Evolutionary conservation across 2,888 invertebrate species (phyloP), one percentile per base, ranked within the genome.

Genomic region (Aleiodes alternator): DNA sequence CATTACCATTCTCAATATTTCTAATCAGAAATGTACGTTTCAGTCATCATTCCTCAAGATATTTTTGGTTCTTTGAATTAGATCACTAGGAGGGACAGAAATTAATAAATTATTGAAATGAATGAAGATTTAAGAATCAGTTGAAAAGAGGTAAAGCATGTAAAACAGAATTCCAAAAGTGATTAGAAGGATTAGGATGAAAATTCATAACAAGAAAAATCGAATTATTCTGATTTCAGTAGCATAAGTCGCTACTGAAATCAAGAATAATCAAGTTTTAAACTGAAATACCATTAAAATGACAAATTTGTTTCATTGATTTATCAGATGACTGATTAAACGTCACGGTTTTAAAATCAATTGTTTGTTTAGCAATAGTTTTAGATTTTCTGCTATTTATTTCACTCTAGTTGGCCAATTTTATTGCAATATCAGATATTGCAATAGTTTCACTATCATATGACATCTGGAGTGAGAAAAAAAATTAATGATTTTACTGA

Each of bases 381-480:
- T 68, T 50, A 50, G 29, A 51, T 50, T 68, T 43, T 9, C 8
- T 23, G 48, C 43, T 14, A 11, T 14, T 48, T 43, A 48, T 48
- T 64, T 48, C 43, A 43, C 9, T 64, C 23, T 50, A 50, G 51
- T 51, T 68, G 31, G 31, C 31, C 34, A 68, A 68, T 51, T 68
- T 68, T 31, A 68, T 68, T 31, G 51, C 51, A 68, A 68, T 68
- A 68, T 38, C 8, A 6, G 50, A 56, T 16, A 64, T 48, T 64
- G 64, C 64, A 64, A 16, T 48, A 48, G 43, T 43, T 64, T 64
- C 64, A 48, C 64, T 43, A 43, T 64, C 64, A 64, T 16, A 48
- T 48, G 64, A 64, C 43, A 16, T 48, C 43, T 12, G 8, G 38
- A 34, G 6, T n/a, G 12, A 53, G 4, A n/a, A n/a, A 29, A 29